These are phyloP conservation scores for Cephalopterus ornatus DNA, from an alignment of 2,113 vertebrate genomes.

Conservation along the genomic window DNA sequence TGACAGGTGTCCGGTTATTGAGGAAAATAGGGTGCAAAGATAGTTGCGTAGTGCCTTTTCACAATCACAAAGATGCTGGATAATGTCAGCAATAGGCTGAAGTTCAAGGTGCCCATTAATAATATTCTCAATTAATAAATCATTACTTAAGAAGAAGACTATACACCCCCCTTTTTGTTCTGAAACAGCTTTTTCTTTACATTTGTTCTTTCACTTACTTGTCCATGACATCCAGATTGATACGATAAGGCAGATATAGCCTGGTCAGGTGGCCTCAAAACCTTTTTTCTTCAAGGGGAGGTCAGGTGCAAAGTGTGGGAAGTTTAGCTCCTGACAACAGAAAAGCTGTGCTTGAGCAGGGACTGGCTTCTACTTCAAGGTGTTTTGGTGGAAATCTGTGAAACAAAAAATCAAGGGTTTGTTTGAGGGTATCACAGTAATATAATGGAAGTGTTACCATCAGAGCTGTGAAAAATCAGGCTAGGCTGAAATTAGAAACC, in stretches of 20 bases:
- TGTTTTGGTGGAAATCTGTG: background rate
- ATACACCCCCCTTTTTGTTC: background rate
- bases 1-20: background rate
- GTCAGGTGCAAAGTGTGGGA: background rate
- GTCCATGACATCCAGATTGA: background rate
- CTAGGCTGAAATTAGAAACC: background rate
- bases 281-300: background rate
- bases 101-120: background rate
- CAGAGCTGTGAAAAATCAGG: background rate
- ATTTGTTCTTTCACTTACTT: conserved; percentile 41
- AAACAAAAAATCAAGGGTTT: rapidly evolving
- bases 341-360: background rate
- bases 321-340: background rate
- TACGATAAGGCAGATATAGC: conserved; percentile 18
- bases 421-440: background rate
- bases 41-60: background rate
- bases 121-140: conserved; percentile 22
- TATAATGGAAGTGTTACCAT: background rate
- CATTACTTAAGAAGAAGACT: conserved; percentile 27
- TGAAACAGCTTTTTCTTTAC: conserved; percentile 3
- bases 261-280: background rate
- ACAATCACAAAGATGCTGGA: background rate
- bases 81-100: background rate
- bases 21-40: background rate
- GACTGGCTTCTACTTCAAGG: background rate